phyloP scores from a whole-genome alignment of 2,888 invertebrate species.

The Pristionchus maxplancki region DNA sequence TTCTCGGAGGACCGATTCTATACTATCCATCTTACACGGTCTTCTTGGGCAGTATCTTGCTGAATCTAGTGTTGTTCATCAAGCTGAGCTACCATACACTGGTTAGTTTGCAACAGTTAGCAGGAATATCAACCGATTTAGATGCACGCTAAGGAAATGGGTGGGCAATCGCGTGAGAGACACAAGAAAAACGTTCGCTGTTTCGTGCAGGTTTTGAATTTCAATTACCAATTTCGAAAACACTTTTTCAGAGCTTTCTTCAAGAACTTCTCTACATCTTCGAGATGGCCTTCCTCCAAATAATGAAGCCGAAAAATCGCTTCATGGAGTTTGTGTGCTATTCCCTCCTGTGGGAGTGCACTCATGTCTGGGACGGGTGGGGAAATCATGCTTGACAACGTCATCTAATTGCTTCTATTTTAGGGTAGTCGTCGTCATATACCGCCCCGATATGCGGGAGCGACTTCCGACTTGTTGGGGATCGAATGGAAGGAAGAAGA shows the following conservation, averaged over 20 bases:
- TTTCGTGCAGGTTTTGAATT: slow-evolving; percentile 39
- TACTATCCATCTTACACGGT: slow-evolving; percentile 10
- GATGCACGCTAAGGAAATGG: slow-evolving; percentile 35
- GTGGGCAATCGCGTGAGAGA: not conserved
- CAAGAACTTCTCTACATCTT: slow-evolving; percentile 48
- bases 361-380: slow-evolving; percentile 45
- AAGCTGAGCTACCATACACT: slow-evolving; percentile 34
- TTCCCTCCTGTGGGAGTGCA: slow-evolving; percentile 48
- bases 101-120: not conserved
- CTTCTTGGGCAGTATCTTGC: not conserved
- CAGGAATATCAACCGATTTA: not conserved
- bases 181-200: slow-evolving; percentile 33
- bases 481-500: not conserved
- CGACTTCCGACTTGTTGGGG: not conserved
- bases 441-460: slow-evolving; percentile 26
- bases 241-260: slow-evolving; percentile 22
- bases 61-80: not conserved
- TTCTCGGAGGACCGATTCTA: slow-evolving; percentile 30
- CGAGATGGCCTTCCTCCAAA: slow-evolving; percentile 24
- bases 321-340: slow-evolving; percentile 24
- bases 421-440: slow-evolving; percentile 25
- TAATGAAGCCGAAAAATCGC: slow-evolving; percentile 3
- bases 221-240: not conserved
- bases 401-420: not conserved
- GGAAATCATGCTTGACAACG: not conserved